Percentiles rank a stretch among this genome's conserved stretches.
These are phyloP conservation scores for Beris chalybata DNA, from an alignment of 2,888 invertebrate genomes.

Conservation along the genomic window DNA sequence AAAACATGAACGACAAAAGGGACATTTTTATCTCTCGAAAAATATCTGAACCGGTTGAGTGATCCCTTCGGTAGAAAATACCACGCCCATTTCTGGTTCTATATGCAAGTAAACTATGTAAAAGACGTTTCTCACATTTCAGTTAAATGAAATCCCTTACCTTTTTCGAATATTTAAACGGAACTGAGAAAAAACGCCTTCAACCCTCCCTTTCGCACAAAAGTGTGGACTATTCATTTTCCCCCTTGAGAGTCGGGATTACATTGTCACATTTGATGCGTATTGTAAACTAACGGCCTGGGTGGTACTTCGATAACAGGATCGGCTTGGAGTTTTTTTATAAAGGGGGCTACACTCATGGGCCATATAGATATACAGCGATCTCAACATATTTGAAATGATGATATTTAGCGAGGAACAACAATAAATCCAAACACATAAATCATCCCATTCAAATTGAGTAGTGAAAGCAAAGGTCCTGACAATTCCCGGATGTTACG, in stretches of 20 bases:
- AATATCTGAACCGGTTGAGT: constrained; percentile 6
- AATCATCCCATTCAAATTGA: constrained; percentile 15
- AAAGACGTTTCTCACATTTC: too few relatives aligned
- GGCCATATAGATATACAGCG: background rate
- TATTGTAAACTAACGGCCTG: background rate
- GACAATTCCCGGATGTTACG: too few relatives aligned
- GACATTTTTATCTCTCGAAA: constrained; percentile 3
- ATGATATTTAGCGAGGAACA: background rate
- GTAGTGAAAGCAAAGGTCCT: too few relatives aligned
- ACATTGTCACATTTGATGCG: background rate
- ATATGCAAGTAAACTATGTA: too few relatives aligned
- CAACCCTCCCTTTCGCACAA: background rate
- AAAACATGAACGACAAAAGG: background rate
- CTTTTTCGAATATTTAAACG: too few relatives aligned
- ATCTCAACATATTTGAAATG: background rate
- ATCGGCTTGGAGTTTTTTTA: background rate
- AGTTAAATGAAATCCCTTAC: too few relatives aligned
- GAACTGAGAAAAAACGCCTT: background rate
- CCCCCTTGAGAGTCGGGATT: too few relatives aligned
- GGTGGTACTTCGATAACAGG: constrained; percentile 1
- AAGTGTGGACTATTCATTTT: too few relatives aligned
- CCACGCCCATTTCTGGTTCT: too few relatives aligned
- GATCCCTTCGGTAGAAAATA: background rate
- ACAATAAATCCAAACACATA: constrained; percentile 14
- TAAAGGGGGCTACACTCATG: background rate